Percentiles rank a stretch among this genome's conserved stretches.
These are phyloP conservation scores for Pomacea maculata DNA, from an alignment of 1,140 invertebrate species.

Conservation along the genomic window DNA sequence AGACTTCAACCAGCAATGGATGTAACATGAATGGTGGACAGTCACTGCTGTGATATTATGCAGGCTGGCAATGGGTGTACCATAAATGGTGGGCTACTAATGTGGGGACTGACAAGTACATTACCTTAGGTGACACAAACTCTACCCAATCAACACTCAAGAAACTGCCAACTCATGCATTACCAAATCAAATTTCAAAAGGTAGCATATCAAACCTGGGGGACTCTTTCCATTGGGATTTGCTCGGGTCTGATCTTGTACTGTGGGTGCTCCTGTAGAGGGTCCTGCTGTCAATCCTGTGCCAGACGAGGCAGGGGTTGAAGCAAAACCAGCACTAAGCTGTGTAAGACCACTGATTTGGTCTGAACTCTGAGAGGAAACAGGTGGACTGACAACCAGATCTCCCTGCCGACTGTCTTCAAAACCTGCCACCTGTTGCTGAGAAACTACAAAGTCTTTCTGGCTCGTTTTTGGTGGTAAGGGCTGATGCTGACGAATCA, in stretches of 20 bases:
- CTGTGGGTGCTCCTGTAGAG: constrained; percentile 28
- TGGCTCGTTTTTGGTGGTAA: constrained; percentile 34
- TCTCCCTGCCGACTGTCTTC: constrained; percentile 8
- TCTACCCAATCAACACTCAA: too few species aligned
- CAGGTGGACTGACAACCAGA: constrained; percentile 34
- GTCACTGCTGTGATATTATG: too few species aligned
- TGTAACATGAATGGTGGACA: too few species aligned
- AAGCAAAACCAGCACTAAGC: constrained; percentile 1
- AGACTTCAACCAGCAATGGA: too few species aligned
- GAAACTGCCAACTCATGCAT: too few species aligned
- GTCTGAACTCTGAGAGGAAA: constrained; percentile 31
- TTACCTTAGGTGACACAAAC: too few species aligned
- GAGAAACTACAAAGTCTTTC: constrained; percentile 3
- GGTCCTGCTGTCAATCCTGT: constrained; percentile 21
- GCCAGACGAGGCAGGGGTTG: constrained; percentile 16
- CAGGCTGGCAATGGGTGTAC: too few species aligned
- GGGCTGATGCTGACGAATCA: constrained; percentile 35
- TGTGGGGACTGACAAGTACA: too few species aligned
- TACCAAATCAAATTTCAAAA: too few species aligned
- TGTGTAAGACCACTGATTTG: constrained; percentile 24
- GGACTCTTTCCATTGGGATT: constrained; percentile 27
- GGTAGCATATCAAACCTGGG: constrained; percentile 37
- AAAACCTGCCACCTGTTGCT: constrained; percentile 3
- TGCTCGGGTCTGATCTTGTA: constrained; percentile 9
- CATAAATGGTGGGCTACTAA: too few species aligned